Evolutionary conservation across 1,140 invertebrate genomes (phyloP), one percentile per base, ranked within the genome.

Genomic region (Lucilia sericata): DNA sequence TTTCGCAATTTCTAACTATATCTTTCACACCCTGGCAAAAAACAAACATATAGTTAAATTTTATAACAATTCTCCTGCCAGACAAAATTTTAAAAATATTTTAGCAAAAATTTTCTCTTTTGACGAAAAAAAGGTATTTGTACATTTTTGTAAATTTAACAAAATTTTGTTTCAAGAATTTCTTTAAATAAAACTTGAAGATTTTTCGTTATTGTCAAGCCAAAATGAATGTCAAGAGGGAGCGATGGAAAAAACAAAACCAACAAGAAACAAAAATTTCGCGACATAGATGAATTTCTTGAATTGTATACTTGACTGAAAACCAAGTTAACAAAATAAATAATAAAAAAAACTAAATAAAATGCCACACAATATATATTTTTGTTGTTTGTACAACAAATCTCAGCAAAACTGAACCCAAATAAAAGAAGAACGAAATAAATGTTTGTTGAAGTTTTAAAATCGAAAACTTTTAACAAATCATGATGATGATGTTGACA

Each of bases 221-320:
- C 60, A 65, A 14, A 70, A 70, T 70, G 65, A 70, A 70, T 70
- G 65, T 21, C 65, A 70, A 70, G 21, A 70, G 65, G 65, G 19
- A 21, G 19, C 51, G 17, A 42, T 42, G n/a, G 36, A 76, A 34
- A 76, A 76, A 80, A 80, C n/a, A 51, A 80, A 9, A 49, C n/a
- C 34, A n/a, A 80, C 76, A 80, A 51, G 76, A 49, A 80, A 80
- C 76, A 80, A 80, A 80, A 21, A 80, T 80, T 80, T 80, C 21
- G 76, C 42, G 76, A 80, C 76, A 80, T 49, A 80, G 42, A 80
- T 80, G 76, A 80, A 80, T 80, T 80, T 80, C 76, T 21, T 51
- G 21, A 80, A 80, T 49, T 49, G 19, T 70, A 70, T 70, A 70
- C 17, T 70, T 70, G 65, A 21, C 65, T 70, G 65, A 10, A 25